Evolutionary conservation across 37 sponge, comb jelly and placozoan species (phyloP), one percentile per base, ranked within the genome.

Genomic region (Beroe forskalii): DNA sequence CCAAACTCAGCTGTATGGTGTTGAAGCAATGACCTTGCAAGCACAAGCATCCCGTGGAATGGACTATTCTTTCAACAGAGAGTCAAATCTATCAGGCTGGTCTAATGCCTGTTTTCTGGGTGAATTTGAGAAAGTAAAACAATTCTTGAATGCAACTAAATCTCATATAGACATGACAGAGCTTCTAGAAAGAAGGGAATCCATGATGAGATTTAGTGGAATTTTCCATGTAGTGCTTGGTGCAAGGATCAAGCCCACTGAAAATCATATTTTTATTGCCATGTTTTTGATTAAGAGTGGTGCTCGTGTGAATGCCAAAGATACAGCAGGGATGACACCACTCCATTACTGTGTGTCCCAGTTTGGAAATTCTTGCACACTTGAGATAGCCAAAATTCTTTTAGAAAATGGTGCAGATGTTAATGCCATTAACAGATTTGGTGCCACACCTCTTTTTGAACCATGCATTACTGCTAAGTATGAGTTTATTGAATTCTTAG

Each of bases 401-500:
- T 8, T 80, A 3, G 60, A 32, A 4, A 41, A 80, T 44, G 86
- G 86, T 42, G 86, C 55, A 33, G 60, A 80, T 80, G 60, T 80
- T 41, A 80, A 80, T 44, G 22, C 86, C 1, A 80, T 3, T 27
- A 80, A 80, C 86, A 40, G 86, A 43, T 80, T 80, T 27, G 86
- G 86, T 80, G 44, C 86, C 14, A 80, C 86, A 40, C 38, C 86
- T 25, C 86, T 80, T 24, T 80, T 80, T 80, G 86, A 80, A 42
- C 86, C 86, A 27, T 80, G 86, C 35, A 80, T 80, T 17, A 80
- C 86, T 42, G 22, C 23, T 22, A 80, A 80, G 9, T 80, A 80
- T 44, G 86, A 80, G 48, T 80, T 38, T 37, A 27, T 80, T 1
- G 86, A 80, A 22, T 80, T 80, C 25, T 22, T 80, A 9, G 86